Percentiles rank a stretch among this genome's conserved stretches.
Evolutionary conservation across 2,797 vertebrate genomes (phyloP).

Genomic region (Anisognathus igniventris): DNA sequence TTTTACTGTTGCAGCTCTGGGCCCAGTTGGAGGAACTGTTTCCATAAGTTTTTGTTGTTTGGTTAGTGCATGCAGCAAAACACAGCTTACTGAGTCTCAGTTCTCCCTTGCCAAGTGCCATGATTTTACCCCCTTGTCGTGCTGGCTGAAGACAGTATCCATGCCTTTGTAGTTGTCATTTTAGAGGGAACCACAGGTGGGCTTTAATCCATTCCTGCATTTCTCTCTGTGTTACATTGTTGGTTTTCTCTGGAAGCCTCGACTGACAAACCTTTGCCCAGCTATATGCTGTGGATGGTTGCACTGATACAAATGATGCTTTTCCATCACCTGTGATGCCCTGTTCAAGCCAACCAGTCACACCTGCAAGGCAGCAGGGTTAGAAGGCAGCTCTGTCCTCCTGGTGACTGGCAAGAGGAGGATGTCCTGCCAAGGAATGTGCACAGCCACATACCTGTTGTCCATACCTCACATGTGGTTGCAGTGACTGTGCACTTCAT

Average conservation of each 20-base stretch:
- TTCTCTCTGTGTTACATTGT: background rate
- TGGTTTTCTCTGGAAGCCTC: background rate
- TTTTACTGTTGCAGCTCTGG: constrained; percentile 76
- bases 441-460: background rate
- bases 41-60: constrained; percentile 64
- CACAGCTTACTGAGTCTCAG: background rate
- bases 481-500: background rate
- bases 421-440: background rate
- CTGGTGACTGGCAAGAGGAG: background rate
- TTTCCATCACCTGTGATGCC: background rate
- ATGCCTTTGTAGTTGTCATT: background rate
- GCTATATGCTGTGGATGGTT: background rate
- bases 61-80: constrained; percentile 22
- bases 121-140: background rate
- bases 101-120: background rate
- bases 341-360: background rate
- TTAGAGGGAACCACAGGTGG: background rate
- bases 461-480: constrained; percentile 8
- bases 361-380: background rate
- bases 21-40: constrained; percentile 74
- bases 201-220: background rate
- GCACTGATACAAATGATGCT: background rate
- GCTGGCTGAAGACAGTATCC: background rate
- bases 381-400: background rate
- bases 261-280: background rate